Evolutionary conservation across 2,113 vertebrate species (phyloP).

Genomic region (Mus spicilegus): DNA sequence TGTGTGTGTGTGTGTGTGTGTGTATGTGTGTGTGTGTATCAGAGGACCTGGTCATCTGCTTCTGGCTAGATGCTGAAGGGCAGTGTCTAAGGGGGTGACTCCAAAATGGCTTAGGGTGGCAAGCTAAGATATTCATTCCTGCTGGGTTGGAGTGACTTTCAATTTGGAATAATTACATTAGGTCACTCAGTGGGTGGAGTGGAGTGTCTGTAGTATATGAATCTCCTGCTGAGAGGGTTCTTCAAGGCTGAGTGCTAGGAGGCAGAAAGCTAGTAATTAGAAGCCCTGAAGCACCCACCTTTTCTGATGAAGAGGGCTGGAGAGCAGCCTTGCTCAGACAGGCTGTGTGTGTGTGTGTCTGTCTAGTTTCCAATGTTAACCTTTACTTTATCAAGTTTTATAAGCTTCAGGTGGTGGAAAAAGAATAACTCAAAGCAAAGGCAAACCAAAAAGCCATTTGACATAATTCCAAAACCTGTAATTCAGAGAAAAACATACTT

Average conservation of each 20-base stretch:
- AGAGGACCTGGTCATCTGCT: neutral
- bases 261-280: conserved; percentile 66
- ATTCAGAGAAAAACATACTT: conserved; percentile 74
- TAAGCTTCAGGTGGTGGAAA: neutral
- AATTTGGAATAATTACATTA: conserved; percentile 56
- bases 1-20: no score
- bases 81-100: neutral
- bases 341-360: accelerated
- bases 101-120: neutral
- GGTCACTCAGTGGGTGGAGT: conserved; percentile 48
- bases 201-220: neutral
- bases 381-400: neutral
- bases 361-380: neutral
- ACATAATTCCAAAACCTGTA: conserved; percentile 54
- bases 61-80: neutral
- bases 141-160: conserved; percentile 55
- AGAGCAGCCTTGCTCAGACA: conserved; percentile 46
- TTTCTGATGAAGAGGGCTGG: neutral
- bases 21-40: no score
- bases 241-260: conserved; percentile 56
- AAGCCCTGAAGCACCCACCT: conserved; percentile 5
- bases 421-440: conserved; percentile 54
- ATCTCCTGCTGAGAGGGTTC: conserved; percentile 54
- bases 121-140: neutral
- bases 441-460: conserved; percentile 46